Evolutionary conservation across 2,797 vertebrate genomes (phyloP).

Genomic region (Apogon hyalosoma): DNA sequence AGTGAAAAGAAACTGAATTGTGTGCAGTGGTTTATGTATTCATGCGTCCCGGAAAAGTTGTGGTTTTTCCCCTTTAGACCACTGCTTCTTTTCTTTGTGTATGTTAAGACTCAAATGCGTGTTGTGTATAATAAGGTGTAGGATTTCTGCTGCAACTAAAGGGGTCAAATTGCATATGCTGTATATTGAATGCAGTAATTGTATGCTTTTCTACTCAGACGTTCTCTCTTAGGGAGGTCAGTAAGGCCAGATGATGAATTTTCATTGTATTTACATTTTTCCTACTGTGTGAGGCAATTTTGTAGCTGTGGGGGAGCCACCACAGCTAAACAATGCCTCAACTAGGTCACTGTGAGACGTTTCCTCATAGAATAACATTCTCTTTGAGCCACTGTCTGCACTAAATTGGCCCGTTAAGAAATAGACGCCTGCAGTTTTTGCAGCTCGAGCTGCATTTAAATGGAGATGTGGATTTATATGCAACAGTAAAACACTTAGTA

Average conservation of each 20-base stretch:
- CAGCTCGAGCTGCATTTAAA: slow-evolving; percentile 65
- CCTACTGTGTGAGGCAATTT: slow-evolving; percentile 35
- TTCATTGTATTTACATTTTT: slow-evolving; percentile 56
- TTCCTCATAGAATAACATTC: slow-evolving; percentile 65
- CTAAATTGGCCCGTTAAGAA: slow-evolving; percentile 65
- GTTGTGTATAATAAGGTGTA: background rate
- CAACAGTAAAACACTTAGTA: slow-evolving; percentile 65
- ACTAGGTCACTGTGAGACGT: slow-evolving; percentile 61
- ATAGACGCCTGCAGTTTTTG: slow-evolving; percentile 56
- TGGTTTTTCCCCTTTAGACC: background rate
- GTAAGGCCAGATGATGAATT: slow-evolving; percentile 28
- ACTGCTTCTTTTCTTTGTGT: background rate
- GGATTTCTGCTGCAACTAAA: background rate
- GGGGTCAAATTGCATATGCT: background rate
- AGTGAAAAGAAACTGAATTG: too few relatives aligned
- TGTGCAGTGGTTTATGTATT: too few relatives aligned
- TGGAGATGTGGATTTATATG: slow-evolving; percentile 68
- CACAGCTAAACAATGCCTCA: slow-evolving; percentile 61
- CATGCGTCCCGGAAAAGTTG: background rate
- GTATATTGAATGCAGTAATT: slow-evolving; percentile 1
- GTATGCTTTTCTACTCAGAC: background rate
- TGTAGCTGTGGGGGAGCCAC: slow-evolving; percentile 44
- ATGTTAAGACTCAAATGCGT: background rate
- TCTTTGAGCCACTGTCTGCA: slow-evolving; percentile 66
- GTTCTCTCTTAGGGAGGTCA: slow-evolving; percentile 30